Evolutionary conservation across 2,888 invertebrate genomes (phyloP), one percentile per base, ranked within the genome.

Genomic region (Hemistola chrysoprasaria): DNA sequence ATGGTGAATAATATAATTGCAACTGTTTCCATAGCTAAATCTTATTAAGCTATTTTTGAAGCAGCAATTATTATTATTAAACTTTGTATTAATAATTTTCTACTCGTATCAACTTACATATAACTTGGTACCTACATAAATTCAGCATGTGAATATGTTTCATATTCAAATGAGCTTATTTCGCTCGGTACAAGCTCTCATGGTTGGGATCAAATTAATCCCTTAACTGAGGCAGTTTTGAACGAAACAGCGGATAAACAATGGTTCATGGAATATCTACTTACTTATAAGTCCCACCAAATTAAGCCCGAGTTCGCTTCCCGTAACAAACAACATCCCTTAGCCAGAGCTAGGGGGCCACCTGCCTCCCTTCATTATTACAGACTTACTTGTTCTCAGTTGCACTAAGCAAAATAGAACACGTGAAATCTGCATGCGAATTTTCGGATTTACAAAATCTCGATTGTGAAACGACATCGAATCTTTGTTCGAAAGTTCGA

Each of bases 391-490:
- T 47, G 59, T 61, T 63, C 63, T 60, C 62, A 65, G 69, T 57
- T 78, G 74, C 73, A 71, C 65, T 66, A 50, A 54, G 65, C 70
- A 56, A 57, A 62, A 28, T 38, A 29, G 44, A 42, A 16, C 16
- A 16, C 34, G 49, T 47, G 47, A 65, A 65, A 76, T 75, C 76
- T 74, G 84, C 84, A 85, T 85, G 73, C 79, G 74, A 86, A 86
- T 85, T 60, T 47, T 67, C 76, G 59, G 73, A 82, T 83, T 84
- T 80, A 64, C 67, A 49, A 73, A 74, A 78, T 74, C 74, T 64
- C 72, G 62, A 66, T 70, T 68, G 63, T 66, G 69, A 71, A 78
- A 73, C 62, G 65, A 64, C 65, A 64, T 67, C 53, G 72, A 65
- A 64, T 71, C 67, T 64, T 62, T 64, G 56, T 64, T 62, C 61